Evolutionary conservation across 1,140 invertebrate species (phyloP).

Genomic region (Drosophila nigromelanica): DNA sequence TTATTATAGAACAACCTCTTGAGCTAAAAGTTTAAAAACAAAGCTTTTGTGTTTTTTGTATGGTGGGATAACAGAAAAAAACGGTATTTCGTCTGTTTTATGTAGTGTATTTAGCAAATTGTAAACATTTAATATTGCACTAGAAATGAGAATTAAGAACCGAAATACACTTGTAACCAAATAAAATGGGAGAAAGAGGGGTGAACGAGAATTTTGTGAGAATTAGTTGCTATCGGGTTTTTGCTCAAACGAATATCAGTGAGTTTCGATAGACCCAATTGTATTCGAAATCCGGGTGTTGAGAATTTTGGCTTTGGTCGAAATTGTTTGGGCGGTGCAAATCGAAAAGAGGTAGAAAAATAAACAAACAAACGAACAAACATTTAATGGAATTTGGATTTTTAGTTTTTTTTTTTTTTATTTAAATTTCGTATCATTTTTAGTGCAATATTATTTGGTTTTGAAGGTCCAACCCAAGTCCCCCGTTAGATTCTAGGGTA

Average conservation of each 20-base stretch:
- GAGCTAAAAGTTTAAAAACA: neutral
- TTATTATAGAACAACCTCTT: conserved; percentile 19
- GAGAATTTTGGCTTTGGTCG: conserved; percentile 54
- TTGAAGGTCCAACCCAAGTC: neutral
- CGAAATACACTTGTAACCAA: conserved; percentile 17
- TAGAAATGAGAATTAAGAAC: conserved; percentile 59
- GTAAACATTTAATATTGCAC: conserved; percentile 69
- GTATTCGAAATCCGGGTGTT: conserved; percentile 78
- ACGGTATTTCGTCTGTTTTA: conserved; percentile 7
- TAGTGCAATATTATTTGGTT: conserved; percentile 77
- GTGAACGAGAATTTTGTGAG: conserved; percentile 14
- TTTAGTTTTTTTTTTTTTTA: neutral
- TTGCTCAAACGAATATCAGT: conserved; percentile 69
- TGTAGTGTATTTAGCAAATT: conserved; percentile 11
- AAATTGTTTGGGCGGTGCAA: conserved; percentile 36
- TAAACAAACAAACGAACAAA: conserved; percentile 52
- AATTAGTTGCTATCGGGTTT: conserved; percentile 10
- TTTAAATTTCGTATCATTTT: conserved; percentile 58
- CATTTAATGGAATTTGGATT: conserved; percentile 27
- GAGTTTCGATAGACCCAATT: conserved; percentile 83
- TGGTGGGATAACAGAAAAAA: conserved; percentile 4
- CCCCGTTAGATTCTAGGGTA: neutral
- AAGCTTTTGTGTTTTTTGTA: conserved; percentile 17
- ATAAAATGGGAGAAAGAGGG: conserved; percentile 3
- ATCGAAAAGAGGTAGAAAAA: conserved; percentile 28